Evolutionary conservation across 2,113 vertebrate species (phyloP).

Genomic region (Cochlearius cochlearius): DNA sequence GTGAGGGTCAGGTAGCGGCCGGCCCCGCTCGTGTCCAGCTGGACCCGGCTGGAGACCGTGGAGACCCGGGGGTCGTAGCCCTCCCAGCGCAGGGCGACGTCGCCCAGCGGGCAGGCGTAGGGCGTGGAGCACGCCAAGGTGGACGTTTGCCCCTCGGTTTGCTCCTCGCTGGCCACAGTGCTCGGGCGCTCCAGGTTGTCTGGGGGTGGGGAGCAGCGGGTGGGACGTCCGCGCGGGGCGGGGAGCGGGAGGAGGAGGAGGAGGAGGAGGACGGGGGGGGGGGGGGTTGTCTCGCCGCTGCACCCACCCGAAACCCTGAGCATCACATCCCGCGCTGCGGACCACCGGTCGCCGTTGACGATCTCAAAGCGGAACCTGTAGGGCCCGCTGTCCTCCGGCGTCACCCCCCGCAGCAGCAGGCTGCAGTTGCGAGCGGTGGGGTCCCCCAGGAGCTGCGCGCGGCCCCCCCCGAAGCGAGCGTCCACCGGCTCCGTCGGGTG

Average conservation of each 20-base stretch:
- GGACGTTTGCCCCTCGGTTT: background rate
- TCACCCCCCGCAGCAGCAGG: slow-evolving; percentile 47
- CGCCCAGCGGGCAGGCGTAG: slow-evolving; percentile 31
- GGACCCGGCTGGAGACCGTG: background rate
- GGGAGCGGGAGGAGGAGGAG: too few species aligned
- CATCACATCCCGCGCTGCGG: background rate
- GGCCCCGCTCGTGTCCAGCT: background rate
- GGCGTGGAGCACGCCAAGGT: slow-evolving; percentile 68
- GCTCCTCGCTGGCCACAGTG: background rate
- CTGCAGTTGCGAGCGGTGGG: background rate
- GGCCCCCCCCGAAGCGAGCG: background rate
- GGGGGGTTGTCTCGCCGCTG: accelerated
- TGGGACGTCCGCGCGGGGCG: accelerated
- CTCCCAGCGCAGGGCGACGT: slow-evolving; percentile 39
- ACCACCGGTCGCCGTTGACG: slow-evolving; percentile 49
- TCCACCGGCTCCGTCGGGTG: background rate
- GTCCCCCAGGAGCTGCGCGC: slow-evolving; percentile 41
- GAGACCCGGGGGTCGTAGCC: slow-evolving; percentile 44
- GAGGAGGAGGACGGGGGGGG: accelerated
- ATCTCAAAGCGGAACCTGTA: slow-evolving; percentile 78
- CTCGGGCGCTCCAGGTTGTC: background rate
- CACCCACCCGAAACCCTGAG: background rate
- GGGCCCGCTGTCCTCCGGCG: background rate
- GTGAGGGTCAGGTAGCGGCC: background rate
- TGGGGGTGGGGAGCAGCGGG: background rate